Base-by-base conservation (phyloP, 1,140 invertebrate species). In the Uloborus diversus region DNA sequence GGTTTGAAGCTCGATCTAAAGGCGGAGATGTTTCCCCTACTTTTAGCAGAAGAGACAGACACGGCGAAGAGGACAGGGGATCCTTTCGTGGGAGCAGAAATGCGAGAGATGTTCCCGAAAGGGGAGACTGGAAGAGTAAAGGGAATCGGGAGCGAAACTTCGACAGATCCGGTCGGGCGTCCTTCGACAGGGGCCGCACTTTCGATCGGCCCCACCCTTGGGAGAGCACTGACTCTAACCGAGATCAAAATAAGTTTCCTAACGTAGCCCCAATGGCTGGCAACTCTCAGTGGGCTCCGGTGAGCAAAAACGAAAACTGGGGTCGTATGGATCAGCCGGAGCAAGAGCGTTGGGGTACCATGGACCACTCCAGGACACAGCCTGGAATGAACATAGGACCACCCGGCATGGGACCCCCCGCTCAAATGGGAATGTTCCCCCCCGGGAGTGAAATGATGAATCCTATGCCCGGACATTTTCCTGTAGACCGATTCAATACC, bases 241-340 rank as follows among this genome's bases (percentile, higher is more conserved):
- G 70, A 13, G 59, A 75, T 4, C 70, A 75, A 32, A 47, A 27
- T 17, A 66, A 78, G 42, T 66, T 65, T 56, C 61, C 32, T 1
- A 66, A 65, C 32, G 47, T 23, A 11, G 28, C 73, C 9, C 37
- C 33, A 1, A 42, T 66, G 14, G 3, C 20, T n/a, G 49, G 49
- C 7, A 56, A 51, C 42, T 78, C 73, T 5, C 73, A 78, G 30
- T 78, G 73, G 73, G 62, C 62, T 23, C 73, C 73, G 30, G 62
- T 78, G 4, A 78, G 66, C 23, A 78, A 78, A 37, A n/a, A 42
- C 5, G 73, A 66, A 37, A 78, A 35, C 28, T 78, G 73, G 73
- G 62, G 47, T 0, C 59, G 73, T 25, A 64, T 78, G 1, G 73
- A 78, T 28, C 61, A 65, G 42, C 35, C 70, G 23, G 61, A 61